Evolutionary conservation across 2,113 vertebrate species (phyloP).

Genomic region (Marmota flaviventris): DNA sequence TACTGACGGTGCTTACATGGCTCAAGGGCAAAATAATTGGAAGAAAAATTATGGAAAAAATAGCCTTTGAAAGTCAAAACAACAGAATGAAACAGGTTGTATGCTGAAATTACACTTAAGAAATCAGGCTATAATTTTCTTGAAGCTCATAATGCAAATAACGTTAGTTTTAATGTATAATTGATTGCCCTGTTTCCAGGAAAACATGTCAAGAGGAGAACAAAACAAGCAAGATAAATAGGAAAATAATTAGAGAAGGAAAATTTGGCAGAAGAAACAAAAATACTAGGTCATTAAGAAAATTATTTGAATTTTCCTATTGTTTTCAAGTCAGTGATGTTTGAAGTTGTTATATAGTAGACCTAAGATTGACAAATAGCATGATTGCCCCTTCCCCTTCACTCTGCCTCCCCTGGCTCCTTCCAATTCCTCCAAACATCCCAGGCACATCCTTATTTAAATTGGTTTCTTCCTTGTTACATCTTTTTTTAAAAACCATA

Average conservation of each 20-base stretch:
- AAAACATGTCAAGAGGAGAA: not conserved
- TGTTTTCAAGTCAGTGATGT: conserved; percentile 15
- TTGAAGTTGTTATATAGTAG: not conserved
- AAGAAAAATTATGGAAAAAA: not conserved
- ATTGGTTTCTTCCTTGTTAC: not conserved
- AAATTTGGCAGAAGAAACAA: not conserved
- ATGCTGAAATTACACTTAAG: not conserved
- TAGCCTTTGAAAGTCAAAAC: not conserved
- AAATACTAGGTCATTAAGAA: conserved; percentile 34
- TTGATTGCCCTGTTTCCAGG: conserved; percentile 5
- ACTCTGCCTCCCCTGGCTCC: rapidly evolving
- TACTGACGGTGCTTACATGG: not conserved
- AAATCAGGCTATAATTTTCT: not conserved
- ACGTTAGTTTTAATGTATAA: conserved; percentile 1
- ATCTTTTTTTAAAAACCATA: no score
- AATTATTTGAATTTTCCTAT: conserved; percentile 51
- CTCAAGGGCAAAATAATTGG: not conserved
- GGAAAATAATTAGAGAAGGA: conserved; percentile 26
- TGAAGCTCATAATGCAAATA: not conserved
- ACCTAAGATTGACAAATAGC: not conserved
- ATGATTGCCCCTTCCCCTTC: not conserved
- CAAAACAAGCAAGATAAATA: conserved; percentile 40
- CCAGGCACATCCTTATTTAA: not conserved
- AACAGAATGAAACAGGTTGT: not conserved
- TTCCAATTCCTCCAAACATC: not conserved